phyloP scores from a whole-genome alignment of 2,888 invertebrate species.

The Elysia crispata region DNA sequence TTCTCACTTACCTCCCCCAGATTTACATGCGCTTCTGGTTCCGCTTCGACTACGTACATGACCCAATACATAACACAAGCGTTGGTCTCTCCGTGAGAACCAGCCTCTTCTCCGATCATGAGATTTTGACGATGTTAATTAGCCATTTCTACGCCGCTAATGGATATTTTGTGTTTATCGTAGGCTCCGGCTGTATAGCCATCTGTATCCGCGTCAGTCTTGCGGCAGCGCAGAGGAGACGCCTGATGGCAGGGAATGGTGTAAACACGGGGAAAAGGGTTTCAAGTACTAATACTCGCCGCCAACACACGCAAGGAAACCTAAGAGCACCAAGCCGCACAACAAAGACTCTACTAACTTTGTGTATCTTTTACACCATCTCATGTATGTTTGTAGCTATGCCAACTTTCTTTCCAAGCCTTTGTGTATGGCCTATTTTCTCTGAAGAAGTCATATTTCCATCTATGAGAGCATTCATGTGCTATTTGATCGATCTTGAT shows the following conservation, averaged over 20 bases:
- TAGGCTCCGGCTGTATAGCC: constrained; percentile 27
- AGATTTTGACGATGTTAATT: background rate
- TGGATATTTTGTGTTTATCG: constrained; percentile 5
- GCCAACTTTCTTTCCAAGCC: constrained; percentile 27
- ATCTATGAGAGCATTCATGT: constrained; percentile 30
- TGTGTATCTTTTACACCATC: constrained; percentile 34
- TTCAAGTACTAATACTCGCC: too few relatives aligned
- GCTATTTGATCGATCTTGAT: constrained; percentile 28
- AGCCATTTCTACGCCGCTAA: constrained; percentile 2
- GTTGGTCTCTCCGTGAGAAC: constrained; percentile 23
- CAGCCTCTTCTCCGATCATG: background rate
- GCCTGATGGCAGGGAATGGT: background rate
- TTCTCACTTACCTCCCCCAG: constrained; percentile 7
- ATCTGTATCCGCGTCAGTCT: constrained; percentile 30
- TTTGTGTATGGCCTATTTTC: constrained; percentile 30
- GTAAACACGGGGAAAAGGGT: background rate
- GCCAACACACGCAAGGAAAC: too few relatives aligned
- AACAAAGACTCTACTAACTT: constrained; percentile 36
- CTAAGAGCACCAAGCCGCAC: constrained; percentile 7
- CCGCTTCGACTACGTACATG: constrained; percentile 29
- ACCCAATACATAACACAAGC: background rate
- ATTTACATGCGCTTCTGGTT: constrained; percentile 36
- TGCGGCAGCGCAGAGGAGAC: constrained; percentile 18
- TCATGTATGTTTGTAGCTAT: constrained; percentile 30
- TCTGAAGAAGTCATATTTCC: background rate